These are phyloP conservation scores for Griposia aprilina DNA, from an alignment of 2,888 invertebrate species.

Conservation along the genomic window DNA sequence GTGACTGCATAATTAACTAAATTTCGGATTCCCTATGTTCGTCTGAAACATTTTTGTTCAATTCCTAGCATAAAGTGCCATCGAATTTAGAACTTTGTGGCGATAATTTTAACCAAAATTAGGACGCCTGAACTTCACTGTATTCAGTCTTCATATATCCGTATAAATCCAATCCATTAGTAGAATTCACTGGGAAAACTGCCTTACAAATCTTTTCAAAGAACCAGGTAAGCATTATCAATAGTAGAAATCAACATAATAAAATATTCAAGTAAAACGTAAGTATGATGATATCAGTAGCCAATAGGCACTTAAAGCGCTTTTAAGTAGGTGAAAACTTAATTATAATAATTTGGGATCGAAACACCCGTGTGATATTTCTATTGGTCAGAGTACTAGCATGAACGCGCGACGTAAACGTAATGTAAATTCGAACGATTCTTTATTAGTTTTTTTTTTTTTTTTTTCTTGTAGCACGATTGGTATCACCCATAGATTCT, in stretches of 20 bases:
- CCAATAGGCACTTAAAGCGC: no score
- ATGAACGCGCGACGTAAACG: no score
- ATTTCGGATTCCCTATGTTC: not conserved
- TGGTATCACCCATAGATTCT: no score
- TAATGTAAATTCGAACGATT: no score
- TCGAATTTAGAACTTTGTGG: not conserved
- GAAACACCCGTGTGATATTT: no score
- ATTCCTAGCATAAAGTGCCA: not conserved
- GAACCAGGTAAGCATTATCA: slow-evolving; percentile 7
- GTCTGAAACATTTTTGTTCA: no score
- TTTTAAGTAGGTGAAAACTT: no score
- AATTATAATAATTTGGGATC: no score
- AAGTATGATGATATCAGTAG: not conserved
- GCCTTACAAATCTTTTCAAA: slow-evolving; percentile 4
- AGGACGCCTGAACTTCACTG: not conserved
- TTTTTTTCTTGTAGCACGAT: no score
- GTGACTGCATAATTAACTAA: no score
- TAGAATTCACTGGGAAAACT: slow-evolving; percentile 20
- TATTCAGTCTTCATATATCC: not conserved
- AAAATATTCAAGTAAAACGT: not conserved
- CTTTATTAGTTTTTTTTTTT: no score
- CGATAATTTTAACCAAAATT: slow-evolving; percentile 2
- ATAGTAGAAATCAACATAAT: not conserved
- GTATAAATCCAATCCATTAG: slow-evolving; percentile 13
- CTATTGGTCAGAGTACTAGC: no score